A percentile compares a stretch with the other conserved stretches of the same genome.
Conservation (phyloP, 2,797 vertebrate species). For the Myotis daubentonii region DNA sequence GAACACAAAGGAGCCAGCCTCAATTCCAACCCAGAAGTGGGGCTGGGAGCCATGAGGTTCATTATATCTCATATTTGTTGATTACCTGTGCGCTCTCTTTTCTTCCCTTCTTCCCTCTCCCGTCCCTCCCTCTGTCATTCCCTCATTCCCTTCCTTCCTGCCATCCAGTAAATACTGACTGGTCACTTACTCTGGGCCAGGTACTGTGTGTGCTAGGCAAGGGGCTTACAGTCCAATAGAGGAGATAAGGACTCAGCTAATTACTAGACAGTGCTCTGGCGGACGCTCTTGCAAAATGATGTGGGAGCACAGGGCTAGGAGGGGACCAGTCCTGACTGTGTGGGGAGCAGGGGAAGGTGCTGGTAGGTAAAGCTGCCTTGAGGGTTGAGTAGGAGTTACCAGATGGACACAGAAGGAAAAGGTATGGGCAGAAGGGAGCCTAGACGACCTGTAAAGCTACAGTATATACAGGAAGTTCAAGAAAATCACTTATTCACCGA, state of each 20-base stretch:
- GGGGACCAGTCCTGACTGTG: too few relatives aligned
- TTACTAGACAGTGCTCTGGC: not conserved
- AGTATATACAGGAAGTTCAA: not conserved
- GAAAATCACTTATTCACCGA: not conserved
- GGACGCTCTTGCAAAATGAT: not conserved
- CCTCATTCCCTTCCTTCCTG: not conserved
- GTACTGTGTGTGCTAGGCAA: not conserved
- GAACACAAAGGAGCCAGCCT: not conserved
- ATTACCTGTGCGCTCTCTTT: not conserved
- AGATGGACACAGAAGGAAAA: not conserved
- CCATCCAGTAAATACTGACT: not conserved
- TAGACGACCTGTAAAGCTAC: not conserved
- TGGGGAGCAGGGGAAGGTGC: not conserved
- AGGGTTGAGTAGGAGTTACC: not conserved
- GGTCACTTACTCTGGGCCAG: not conserved
- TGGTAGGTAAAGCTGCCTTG: not conserved
- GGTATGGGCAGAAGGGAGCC: not conserved
- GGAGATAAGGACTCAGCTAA: not conserved
- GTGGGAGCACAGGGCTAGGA: not conserved
- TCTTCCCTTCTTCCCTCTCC: not conserved
- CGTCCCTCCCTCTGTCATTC: not conserved
- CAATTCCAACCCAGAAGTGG: not conserved
- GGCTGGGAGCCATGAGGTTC: not conserved
- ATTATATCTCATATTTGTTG: not conserved
- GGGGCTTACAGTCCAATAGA: not conserved